Evolutionary conservation across 2,888 invertebrate genomes (phyloP), one percentile per base, ranked within the genome.

Genomic region (Tethea ocularis): DNA sequence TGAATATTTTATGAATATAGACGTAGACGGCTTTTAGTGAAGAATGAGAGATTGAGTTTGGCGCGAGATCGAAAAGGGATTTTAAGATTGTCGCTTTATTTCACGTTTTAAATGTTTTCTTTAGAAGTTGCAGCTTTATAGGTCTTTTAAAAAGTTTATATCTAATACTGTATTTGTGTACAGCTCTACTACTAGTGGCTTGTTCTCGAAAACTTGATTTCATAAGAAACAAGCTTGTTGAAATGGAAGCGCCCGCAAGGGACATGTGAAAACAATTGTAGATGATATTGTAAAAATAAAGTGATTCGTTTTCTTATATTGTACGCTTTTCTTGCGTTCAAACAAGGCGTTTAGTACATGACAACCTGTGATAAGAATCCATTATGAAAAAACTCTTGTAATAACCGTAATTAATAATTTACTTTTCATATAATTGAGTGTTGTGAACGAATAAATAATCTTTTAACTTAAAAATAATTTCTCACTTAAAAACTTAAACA

Each of bases 1-100:
- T 87, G 84, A 86, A 87, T 87, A 74, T 82, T 86, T 85, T 71
- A 87, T 86, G 74, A 67, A 72, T 63, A 69, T 38, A n/a, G 60
- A 62, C 64, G 59, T 59, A 61, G 72, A 75, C 70, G 72, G 82
- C 86, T 86, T 84, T 86, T 81, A 86, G 78, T 71, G 69, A 57
- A 65, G 61, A 54, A 54, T 22, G 15, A 22, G 26, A 20, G 54
- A 33, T 33, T 54, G 11, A 36, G 54, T 33, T 2, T 33, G 22
- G 36, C 22, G 54, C 20, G 17, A 33, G 33, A 22, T 46, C 46
- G 46, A 20, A 46, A 46, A 20, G 46, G 41, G 46, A 46, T 46
- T 33, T 33, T 20, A 46, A 46, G 17, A 46, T 10, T 46, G 17
- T 20, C 46, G 0, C 2, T 20, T 2, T n/a, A 2, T 41, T 10